These are phyloP conservation scores for Leuctra nigra DNA, from an alignment of 2,888 invertebrate genomes.

Conservation along the genomic window DNA sequence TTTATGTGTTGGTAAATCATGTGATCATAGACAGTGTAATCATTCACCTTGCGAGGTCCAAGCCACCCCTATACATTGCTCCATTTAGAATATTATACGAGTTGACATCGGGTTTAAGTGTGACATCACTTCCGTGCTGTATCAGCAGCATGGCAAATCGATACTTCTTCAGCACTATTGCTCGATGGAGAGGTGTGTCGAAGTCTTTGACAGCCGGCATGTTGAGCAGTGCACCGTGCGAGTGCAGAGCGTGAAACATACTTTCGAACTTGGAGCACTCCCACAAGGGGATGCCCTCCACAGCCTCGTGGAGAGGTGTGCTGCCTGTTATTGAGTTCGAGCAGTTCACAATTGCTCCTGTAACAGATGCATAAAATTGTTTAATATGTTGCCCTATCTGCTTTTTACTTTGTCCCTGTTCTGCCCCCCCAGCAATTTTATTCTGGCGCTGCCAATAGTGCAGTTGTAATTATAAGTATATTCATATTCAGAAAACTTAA, in stretches of 20 bases:
- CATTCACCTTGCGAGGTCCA: constrained; percentile 26
- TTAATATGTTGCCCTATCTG: no score
- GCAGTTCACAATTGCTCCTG: constrained; percentile 51
- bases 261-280: constrained; percentile 44
- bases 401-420: no score
- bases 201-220: constrained; percentile 38
- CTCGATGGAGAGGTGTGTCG: constrained; percentile 49
- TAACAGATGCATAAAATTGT: constrained; percentile 33
- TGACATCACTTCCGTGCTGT: constrained; percentile 57
- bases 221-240: constrained; percentile 45
- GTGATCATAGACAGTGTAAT: background rate
- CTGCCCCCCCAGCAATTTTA: no score
- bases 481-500: no score
- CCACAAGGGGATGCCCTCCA: constrained; percentile 47
- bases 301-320: constrained; percentile 56
- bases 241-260: constrained; percentile 45
- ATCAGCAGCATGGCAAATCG: constrained; percentile 50
- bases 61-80: constrained; percentile 31
- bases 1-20: no score
- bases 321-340: constrained; percentile 48
- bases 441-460: no score
- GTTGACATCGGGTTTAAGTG: constrained; percentile 47
- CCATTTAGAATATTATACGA: constrained; percentile 36
- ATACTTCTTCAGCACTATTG: constrained; percentile 45
- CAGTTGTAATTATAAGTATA: no score